Conservation (phyloP, 2,888 invertebrate species). For the Eristalis arbustorum region DNA sequence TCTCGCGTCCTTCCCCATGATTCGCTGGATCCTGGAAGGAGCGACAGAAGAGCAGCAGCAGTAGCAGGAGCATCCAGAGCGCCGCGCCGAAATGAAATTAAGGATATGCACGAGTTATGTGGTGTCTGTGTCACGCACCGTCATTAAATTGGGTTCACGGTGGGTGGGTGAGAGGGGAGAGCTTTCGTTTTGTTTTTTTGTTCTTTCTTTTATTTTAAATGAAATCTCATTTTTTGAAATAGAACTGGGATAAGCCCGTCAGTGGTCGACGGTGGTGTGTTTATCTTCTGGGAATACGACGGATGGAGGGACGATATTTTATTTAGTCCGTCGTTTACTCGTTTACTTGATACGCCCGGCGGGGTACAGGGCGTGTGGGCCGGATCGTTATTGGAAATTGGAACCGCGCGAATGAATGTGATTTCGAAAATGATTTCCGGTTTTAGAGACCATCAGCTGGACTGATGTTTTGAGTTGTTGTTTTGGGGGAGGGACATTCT, state of each 20-base stretch:
- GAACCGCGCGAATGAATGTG: not conserved
- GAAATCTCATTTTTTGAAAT: slow-evolving; percentile 53
- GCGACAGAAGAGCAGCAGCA: not conserved
- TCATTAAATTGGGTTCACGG: not conserved
- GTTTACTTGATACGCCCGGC: not conserved
- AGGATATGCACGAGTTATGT: slow-evolving; percentile 47
- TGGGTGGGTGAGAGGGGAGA: slow-evolving; percentile 33
- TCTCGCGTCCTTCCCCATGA: not conserved
- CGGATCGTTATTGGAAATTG: not conserved
- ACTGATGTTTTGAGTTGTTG: not conserved
- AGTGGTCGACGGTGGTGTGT: not conserved
- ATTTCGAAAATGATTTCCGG: not conserved
- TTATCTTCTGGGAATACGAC: slow-evolving; percentile 13
- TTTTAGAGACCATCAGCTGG: not conserved
- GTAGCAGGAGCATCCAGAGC: not conserved
- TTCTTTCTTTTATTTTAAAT: slow-evolving; percentile 12
- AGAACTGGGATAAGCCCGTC: slow-evolving; percentile 41
- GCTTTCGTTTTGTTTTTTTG: slow-evolving; percentile 30
- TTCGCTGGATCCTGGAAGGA: not conserved
- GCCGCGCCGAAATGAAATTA: slow-evolving; percentile 40
- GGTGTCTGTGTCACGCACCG: not conserved
- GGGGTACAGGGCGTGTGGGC: not conserved
- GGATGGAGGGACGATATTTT: not conserved
- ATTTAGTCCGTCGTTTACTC: not conserved
- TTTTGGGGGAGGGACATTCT: not conserved